Evolutionary conservation across 2,797 vertebrate genomes (phyloP), one percentile per base, ranked within the genome.

Genomic region (Esox lucius): DNA sequence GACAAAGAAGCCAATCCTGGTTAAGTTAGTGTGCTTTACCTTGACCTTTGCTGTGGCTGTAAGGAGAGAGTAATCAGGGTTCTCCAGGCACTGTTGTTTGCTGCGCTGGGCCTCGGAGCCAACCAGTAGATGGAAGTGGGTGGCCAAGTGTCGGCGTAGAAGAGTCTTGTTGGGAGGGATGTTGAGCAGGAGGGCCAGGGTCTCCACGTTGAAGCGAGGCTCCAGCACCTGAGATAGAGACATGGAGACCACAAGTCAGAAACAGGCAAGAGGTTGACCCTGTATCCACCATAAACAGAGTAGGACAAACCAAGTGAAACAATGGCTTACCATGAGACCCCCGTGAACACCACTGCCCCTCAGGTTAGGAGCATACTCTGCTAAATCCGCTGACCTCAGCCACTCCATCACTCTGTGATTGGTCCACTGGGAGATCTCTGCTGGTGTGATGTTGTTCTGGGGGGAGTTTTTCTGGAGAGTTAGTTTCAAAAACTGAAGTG

Each of bases 351-450:
- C 97, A 0, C 97, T 98, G n/a, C 97, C 97, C 71, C 96, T 90
- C 85, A 98, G 92, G 71, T 98, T 98, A 11, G 97, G 96, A 0
- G 96, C 97, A 0, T 99, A 98, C 73, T 99, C 97, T 0, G 97
- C 97, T 84, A 99, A 77, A 77, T 99, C 97, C 74, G 96, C 96
- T 0, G 97, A 98, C 9, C 97, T 95, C 13, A 99, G 88, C 97
- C 97, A 99, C 82, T 99, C 97, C 97, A 99, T 99, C 84, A 99
- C 97, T 0, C 97, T 92, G 82, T 99, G 97, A 78, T 98, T 99
- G 48, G 97, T 98, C 97, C 97, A 98, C 85, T 96, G 96, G 24
- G 94, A 93, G 28, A 98, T 95, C 78, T 98, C 97, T 0, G 92
- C 94, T 0, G 96, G 95, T 0, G 92, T 93, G 74, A 95, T 83